These are phyloP conservation scores for Cebidichthys violaceus DNA, from an alignment of 2,113 vertebrate species.

Conservation along the genomic window DNA sequence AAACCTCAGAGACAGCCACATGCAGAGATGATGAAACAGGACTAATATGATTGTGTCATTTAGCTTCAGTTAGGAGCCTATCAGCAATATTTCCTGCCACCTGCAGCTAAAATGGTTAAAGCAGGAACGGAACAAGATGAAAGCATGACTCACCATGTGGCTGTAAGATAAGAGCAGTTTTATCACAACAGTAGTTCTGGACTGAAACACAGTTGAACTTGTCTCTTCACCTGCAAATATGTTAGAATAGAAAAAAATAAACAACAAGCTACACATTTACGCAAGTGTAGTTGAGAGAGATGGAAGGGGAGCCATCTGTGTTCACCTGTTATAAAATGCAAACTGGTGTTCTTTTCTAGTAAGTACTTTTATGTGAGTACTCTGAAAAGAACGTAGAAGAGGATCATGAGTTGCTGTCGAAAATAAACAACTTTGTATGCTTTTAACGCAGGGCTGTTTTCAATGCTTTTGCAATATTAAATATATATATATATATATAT, in stretches of 20 bases:
- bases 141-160: conserved; percentile 31
- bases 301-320: conserved; percentile 8
- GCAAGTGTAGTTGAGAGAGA: not conserved
- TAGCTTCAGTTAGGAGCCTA: conserved; percentile 35
- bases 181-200: conserved; percentile 21
- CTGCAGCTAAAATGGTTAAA: conserved; percentile 29
- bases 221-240: conserved; percentile 14
- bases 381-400: conserved; percentile 6
- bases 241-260: conserved; percentile 12
- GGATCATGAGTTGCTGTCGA: conserved; percentile 1
- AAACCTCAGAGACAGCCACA: conserved; percentile 40
- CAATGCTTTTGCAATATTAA: not conserved
- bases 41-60: conserved; percentile 49
- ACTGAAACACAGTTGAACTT: conserved; percentile 13
- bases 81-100: conserved; percentile 26
- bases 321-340: conserved; percentile 39
- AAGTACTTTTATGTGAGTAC: conserved; percentile 1
- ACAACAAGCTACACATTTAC: conserved; percentile 11
- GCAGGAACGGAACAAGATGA: conserved; percentile 34
- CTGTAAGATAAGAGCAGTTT: conserved; percentile 42
- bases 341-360: conserved; percentile 18
- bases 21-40: conserved; percentile 41
- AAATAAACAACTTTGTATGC: conserved; percentile 10
- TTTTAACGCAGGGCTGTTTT: not conserved
- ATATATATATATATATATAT: not conserved